Evolutionary conservation across 2,113 vertebrate genomes (phyloP).

Genomic region (Xenopus laevis): DNA sequence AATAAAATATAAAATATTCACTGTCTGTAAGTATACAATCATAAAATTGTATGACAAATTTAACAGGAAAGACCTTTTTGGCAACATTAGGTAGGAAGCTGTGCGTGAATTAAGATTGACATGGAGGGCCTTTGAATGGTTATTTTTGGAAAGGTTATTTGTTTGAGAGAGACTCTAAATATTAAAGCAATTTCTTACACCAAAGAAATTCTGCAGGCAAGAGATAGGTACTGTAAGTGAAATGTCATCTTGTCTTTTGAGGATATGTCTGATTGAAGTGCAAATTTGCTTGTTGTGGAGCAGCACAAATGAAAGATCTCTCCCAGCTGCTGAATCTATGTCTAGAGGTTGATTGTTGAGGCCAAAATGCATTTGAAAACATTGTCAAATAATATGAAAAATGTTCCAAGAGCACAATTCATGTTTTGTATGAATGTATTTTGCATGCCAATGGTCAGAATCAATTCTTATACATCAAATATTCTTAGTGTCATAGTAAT

Average conservation of each 20-base stretch:
- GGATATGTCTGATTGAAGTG: constrained; percentile 33
- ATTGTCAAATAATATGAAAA: background rate
- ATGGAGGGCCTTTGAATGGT: constrained; percentile 12
- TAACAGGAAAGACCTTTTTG: no score
- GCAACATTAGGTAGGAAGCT: no score
- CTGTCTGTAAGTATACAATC: no score
- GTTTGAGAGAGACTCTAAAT: constrained; percentile 22
- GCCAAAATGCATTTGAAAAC: background rate
- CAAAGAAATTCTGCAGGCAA: constrained; percentile 16
- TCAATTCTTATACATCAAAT: background rate
- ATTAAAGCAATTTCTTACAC: constrained; percentile 24
- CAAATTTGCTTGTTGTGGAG: constrained; percentile 33
- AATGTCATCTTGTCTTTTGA: constrained; percentile 40
- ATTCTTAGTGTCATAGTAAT: background rate
- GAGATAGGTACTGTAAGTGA: constrained; percentile 22
- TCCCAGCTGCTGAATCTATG: background rate
- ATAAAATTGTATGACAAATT: no score
- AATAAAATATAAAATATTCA: no score
- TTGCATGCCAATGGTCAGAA: background rate
- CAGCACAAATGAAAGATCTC: constrained; percentile 18
- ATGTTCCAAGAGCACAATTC: constrained; percentile 4
- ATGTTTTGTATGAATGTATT: background rate
- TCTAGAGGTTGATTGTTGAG: constrained; percentile 9
- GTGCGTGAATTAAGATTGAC: no score
- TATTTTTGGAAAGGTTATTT: constrained; percentile 36